Base-by-base conservation (phyloP, 2,888 invertebrate species). In the Myopa tessellatipennis region DNA sequence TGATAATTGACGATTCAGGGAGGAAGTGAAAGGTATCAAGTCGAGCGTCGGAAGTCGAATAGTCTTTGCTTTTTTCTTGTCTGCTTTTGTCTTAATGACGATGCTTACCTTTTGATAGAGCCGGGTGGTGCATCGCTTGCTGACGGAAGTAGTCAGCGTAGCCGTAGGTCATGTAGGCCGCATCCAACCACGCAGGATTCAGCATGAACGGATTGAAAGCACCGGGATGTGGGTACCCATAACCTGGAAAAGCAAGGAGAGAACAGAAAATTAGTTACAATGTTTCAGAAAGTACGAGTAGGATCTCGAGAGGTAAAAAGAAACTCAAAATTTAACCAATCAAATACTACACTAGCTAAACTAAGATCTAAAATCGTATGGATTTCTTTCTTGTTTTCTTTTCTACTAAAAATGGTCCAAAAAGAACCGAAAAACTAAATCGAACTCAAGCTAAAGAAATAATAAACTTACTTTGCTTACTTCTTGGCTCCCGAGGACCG, bases 401-500 rank as follows among this genome's bases (percentile, higher is more conserved):
- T 58, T 55, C 58, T 6, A 10, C 5, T 0, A n/a, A 45, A 52
- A 18, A 55, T 26, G 16, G 16, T 38, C 60, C 45, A 67, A 63
- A 10, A 14, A 6, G 26, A 26, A 63, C 58, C 34, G 18, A 60
- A 65, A 74, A 70, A 76, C 60, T 26, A 7, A 76, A 70, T 14
- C 55, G 16, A 65, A 65, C 65, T 65, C 65, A 65, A 61, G 34
- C 58, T 78, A 77, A 79, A 79, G 82, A 86, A 87, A 86, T 85
- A 84, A 87, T 87, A 87, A 87, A 94, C 97, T 95, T 92, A 98
- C 98, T 96, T 91, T 96, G 96, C 90, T 98, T 98, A 83, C 97
- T 97, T 90, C 98, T 92, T 18, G 99, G 98, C 90, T 99, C 98
- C 85, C 99, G 91, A 0, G 99, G 99, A 85, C 99, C 99, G 87